Evolutionary conservation across 1,140 invertebrate species (phyloP).

Genomic region (Akabosia matsudoensis): DNA sequence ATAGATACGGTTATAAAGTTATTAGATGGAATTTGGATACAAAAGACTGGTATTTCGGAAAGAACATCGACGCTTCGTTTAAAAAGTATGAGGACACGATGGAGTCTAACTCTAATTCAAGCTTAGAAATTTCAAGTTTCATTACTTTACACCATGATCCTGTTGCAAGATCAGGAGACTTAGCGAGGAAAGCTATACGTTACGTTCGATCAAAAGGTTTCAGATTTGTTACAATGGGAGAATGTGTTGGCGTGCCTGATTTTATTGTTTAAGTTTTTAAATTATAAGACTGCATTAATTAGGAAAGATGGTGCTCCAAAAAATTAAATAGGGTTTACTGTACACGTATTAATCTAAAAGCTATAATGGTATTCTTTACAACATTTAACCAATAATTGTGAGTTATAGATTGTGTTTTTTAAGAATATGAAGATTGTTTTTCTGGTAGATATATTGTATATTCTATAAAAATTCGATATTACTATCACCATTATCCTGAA

Average conservation of each 20-base stretch:
- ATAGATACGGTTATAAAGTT: background rate
- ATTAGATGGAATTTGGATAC: slow-evolving; percentile 11
- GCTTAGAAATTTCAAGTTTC: background rate
- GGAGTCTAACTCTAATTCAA: background rate
- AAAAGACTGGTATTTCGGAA: background rate
- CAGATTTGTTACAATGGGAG: background rate
- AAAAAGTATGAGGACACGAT: background rate
- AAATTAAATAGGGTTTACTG: no score
- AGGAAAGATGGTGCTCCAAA: background rate
- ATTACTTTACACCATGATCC: slow-evolving; percentile 22
- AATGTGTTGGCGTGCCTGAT: slow-evolving; percentile 9
- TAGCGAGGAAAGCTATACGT: background rate
- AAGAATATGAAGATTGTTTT: background rate
- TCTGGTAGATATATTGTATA: no score
- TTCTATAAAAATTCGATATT: no score
- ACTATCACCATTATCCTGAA: no score
- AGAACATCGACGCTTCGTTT: background rate
- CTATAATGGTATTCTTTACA: no score
- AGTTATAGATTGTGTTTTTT: background rate
- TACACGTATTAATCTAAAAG: no score
- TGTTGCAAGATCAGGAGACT: background rate
- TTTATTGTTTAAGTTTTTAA: no score
- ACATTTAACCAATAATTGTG: background rate
- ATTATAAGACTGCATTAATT: no score
- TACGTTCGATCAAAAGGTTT: background rate